Base-by-base conservation (phyloP, 2,888 invertebrate species). In the Philereme transversata region DNA sequence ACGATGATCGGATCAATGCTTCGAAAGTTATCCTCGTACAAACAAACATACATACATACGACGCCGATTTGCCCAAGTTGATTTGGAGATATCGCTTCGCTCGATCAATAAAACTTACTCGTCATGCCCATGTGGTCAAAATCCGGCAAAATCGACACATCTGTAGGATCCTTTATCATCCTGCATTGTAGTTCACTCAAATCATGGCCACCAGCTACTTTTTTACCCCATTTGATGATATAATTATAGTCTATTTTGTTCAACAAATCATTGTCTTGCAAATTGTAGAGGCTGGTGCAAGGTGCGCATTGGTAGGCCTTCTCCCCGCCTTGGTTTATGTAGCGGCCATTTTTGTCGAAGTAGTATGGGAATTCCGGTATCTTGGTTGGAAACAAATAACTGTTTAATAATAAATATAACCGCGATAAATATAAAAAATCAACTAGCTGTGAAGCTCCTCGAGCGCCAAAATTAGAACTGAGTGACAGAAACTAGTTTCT, bases 271-370 rank as follows among this genome's bases (percentile, higher is more conserved):
- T 81, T 57, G 0, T 79, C 76, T 2, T 69, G 65, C 4, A 88
- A 60, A 2, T 74, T 76, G 67, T 85, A 87, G 2, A 76, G 62
- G 62, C 86, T 87, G 1, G 82, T 76, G 71, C 90, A 90, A 0
- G 80, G 64, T 0, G 78, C 82, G 6, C 75, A 61, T 65, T 88
- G 84, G 69, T 90, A 85, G 0, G 83, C 5, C 60, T 84, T 88
- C 10, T 81, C 70, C 0, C 77, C 78, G 3, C 78, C 67, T 4
- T 73, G 53, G 3, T 74, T 33, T 3, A 71, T 60, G 60, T 86
- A 87, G 3, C 88, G 84, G 4, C 91, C 90, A 49, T 69, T 62
- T 5, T 69, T 64, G 55, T 90, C 87, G 67, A 76, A 86, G 54
- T 75, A 83, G 54, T 85, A 86, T 10, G 4, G 74, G 69, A 73